Conservation (phyloP, 2,797 vertebrate species). For the Hippocampus kuda region DNA sequence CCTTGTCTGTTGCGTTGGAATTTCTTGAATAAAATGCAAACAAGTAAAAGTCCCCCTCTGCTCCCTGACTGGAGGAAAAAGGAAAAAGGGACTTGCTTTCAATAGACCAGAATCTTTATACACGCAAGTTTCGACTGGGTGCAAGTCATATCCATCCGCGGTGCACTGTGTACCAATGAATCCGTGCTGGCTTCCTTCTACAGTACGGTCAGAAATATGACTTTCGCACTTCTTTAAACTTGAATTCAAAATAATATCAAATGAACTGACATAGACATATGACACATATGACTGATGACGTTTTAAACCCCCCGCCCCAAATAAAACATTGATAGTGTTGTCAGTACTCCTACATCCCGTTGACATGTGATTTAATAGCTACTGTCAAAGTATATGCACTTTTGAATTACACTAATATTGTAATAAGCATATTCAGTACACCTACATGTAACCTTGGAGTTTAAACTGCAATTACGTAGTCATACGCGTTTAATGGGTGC, state of each 20-base stretch:
- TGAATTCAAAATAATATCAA: too few relatives aligned
- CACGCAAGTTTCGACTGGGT: slow-evolving; percentile 44
- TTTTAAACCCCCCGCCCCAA: neutral
- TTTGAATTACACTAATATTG: neutral
- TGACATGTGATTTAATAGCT: neutral
- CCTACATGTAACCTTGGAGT: neutral
- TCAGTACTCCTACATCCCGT: neutral
- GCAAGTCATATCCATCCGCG: slow-evolving; percentile 69
- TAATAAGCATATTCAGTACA: neutral
- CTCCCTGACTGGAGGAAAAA: slow-evolving; percentile 64
- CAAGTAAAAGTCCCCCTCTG: slow-evolving; percentile 50
- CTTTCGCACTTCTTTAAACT: neutral
- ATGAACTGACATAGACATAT: neutral
- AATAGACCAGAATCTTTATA: slow-evolving; percentile 70
- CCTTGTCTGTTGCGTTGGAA: slow-evolving; percentile 62
- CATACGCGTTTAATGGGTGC: neutral
- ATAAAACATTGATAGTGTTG: neutral
- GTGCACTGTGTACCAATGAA: slow-evolving; percentile 17
- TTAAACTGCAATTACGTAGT: neutral
- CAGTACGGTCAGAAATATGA: neutral
- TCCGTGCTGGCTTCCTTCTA: neutral
- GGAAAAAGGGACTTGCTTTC: slow-evolving; percentile 64
- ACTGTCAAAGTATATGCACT: neutral
- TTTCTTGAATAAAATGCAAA: slow-evolving; percentile 69
- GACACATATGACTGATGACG: neutral